Evolutionary conservation across 1,140 invertebrate species (phyloP), one percentile per base, ranked within the genome.

Genomic region (Tetraneura akinire): DNA sequence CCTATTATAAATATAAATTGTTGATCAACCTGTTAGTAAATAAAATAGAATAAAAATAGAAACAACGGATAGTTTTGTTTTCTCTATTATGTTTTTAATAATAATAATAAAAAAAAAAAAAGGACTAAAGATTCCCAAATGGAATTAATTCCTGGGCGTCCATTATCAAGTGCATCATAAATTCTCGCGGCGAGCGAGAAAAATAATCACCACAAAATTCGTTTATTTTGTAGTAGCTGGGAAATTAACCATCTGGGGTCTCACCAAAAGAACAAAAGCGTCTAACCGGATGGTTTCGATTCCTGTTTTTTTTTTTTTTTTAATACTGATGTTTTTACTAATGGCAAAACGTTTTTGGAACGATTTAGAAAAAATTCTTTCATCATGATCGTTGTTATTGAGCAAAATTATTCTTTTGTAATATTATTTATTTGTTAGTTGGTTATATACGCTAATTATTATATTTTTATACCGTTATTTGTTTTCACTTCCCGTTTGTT

Each of bases 91-190:
- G 32, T 10, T 62, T 32, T n/a, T 32, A 71, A 74, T 47, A 55
- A 32, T 47, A 74, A n/a, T n/a, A n/a, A n/a, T n/a, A n/a, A n/a
- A n/a, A n/a, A n/a, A 73, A 73, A 51, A 71, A 51, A 53, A 26
- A 68, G 21, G 62, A 71, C 9, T 16, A 21, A 32, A 80, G 23
- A 66, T n/a, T 21, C 37, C 47, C 80, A 66, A 64, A 80, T 14
- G 0, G 86, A 89, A 5, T 86, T 88, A 42, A 74, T 74, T 49
- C 71, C 29, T 32, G 16, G 71, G 55, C 49, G 49, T 74, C 18
- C 29, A 74, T 55, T 74, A 74, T 51, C 51, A 55, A 74, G 51
- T 74, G 29, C 51, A 55, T 53, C 51, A 53, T 74, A 74, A 71
- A 74, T 74, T 55, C 29, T 55, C 23, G 32, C 10, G 26, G 29